A percentile compares a stretch with the other conserved stretches of the same genome.
Conservation (phyloP, 2,113 vertebrate genomes). For the Nyctereutes procyonoides region DNA sequence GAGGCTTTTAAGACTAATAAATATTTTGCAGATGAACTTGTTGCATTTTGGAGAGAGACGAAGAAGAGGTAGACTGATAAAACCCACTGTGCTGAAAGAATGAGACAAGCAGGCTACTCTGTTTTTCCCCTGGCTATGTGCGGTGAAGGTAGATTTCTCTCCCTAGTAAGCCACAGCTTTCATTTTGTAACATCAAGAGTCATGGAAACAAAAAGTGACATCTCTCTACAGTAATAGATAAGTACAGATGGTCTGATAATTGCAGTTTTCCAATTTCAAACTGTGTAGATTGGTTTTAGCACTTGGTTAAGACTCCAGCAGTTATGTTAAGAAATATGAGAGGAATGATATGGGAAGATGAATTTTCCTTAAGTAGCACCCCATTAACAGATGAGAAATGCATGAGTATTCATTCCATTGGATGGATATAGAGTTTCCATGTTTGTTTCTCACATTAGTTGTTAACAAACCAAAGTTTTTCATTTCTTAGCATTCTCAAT, state of each 20-base stretch:
- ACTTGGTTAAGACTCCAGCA: conserved; percentile 57
- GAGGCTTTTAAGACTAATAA: conserved; percentile 82
- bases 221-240: conserved; percentile 54
- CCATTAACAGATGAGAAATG: conserved; percentile 70
- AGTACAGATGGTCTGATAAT: conserved; percentile 74
- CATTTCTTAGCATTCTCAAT: background rate
- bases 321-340: conserved; percentile 52
- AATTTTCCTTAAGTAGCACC: conserved; percentile 59
- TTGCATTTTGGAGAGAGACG: background rate
- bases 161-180: conserved; percentile 33
- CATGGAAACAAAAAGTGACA: conserved; percentile 68
- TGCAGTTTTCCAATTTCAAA: conserved; percentile 59
- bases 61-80: background rate
- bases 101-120: conserved; percentile 10
- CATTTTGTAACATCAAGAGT: conserved; percentile 53
- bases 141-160: conserved; percentile 21
- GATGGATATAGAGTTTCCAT: background rate
- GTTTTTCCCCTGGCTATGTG: conserved; percentile 36
- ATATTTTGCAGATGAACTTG: conserved; percentile 73
- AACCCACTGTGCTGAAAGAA: conserved; percentile 31
- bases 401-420: background rate
- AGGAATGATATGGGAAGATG: conserved; percentile 39
- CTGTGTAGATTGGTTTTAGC: conserved; percentile 60
- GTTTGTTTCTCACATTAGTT: background rate
- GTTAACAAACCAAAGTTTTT: background rate